Evolutionary conservation across 1,140 invertebrate species (phyloP).

Genomic region (Philopotamus ludificatus): DNA sequence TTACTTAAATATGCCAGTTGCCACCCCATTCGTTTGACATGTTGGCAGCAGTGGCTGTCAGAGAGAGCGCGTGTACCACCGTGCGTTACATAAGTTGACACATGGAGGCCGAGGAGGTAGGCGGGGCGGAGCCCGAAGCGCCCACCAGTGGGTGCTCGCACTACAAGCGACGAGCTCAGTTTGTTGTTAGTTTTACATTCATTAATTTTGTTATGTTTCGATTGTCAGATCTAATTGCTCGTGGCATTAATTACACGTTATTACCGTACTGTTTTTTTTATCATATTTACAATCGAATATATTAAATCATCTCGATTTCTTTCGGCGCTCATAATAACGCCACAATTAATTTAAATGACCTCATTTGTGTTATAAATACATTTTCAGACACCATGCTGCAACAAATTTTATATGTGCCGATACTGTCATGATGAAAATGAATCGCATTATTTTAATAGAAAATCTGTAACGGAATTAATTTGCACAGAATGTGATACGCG

Average conservation of each 20-base stretch:
- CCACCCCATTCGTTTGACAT: too few relatives aligned
- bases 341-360: slow-evolving; percentile 41
- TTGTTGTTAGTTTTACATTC: slow-evolving; percentile 75
- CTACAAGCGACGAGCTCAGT: slow-evolving; percentile 78
- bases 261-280: slow-evolving; percentile 40
- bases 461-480: slow-evolving; percentile 76
- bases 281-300: slow-evolving; percentile 11
- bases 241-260: slow-evolving; percentile 43
- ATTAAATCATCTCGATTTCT: background rate
- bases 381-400: slow-evolving; percentile 81
- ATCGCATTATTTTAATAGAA: slow-evolving; percentile 76
- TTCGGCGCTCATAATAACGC: slow-evolving; percentile 23
- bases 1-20: too few relatives aligned
- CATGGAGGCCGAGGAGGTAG: too few relatives aligned
- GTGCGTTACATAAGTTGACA: too few relatives aligned
- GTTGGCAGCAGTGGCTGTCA: too few relatives aligned
- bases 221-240: too few relatives aligned
- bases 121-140: too few relatives aligned
- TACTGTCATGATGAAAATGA: slow-evolving; percentile 89
- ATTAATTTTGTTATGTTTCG: too few relatives aligned
- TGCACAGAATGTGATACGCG: slow-evolving; percentile 78
- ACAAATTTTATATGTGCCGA: slow-evolving; percentile 82
- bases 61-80: too few relatives aligned
- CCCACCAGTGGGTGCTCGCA: slow-evolving; percentile 74
- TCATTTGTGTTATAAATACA: slow-evolving; percentile 31